Conservation (phyloP, 1,140 invertebrate genomes). For the Drosophila serrata region DNA sequence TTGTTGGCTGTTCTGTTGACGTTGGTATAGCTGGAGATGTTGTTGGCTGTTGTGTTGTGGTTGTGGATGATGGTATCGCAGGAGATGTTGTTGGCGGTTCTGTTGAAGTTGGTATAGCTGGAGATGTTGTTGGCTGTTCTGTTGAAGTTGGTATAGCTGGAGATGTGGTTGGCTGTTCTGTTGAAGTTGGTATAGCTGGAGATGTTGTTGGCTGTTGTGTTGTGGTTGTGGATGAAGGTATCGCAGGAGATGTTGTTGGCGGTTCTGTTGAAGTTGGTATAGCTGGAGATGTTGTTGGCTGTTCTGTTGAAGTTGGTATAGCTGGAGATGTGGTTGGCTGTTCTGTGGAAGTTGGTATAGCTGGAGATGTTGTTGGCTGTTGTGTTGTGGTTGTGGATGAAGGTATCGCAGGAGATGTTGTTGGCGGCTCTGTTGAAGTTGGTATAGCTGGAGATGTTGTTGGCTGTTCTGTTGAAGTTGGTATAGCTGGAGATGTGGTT, state of each 20-base stretch:
- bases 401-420: neutral
- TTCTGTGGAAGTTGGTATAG: neutral
- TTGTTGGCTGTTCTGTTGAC: neutral
- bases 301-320: neutral
- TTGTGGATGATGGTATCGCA: neutral
- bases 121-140: neutral
- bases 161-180: neutral
- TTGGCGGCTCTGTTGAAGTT: neutral
- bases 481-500: neutral
- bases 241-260: neutral
- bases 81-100: neutral
- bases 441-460: conserved; percentile 1
- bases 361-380: neutral
- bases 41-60: neutral
- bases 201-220: conserved; percentile 3
- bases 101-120: neutral
- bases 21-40: neutral
- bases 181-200: neutral
- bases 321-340: neutral
- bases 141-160: neutral
- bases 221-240: neutral
- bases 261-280: neutral
- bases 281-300: neutral
- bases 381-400: neutral
- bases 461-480: neutral